Percentiles rank a stretch among this genome's conserved stretches.
phyloP scores from a whole-genome alignment of 2,888 invertebrate species.

The Drosophila sordidapex region DNA sequence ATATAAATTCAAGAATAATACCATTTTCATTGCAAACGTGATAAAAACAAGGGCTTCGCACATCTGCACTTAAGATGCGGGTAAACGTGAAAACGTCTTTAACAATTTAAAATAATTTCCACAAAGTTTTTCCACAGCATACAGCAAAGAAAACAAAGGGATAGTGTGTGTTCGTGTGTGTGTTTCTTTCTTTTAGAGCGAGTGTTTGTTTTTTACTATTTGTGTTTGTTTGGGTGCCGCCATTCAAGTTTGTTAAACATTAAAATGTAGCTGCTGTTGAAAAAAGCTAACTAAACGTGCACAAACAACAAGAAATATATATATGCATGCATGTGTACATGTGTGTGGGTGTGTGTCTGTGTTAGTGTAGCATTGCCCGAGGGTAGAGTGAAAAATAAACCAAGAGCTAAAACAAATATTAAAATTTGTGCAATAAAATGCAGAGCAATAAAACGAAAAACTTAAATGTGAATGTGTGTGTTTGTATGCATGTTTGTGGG shows the following conservation, averaged over 20 bases:
- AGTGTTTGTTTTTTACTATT: conserved; percentile 17
- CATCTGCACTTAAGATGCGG: conserved; percentile 11
- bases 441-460: conserved; percentile 60
- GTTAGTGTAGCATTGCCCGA: conserved; percentile 20
- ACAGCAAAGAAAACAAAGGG: conserved; percentile 21
- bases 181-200: background rate
- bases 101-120: conserved; percentile 61
- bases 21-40: conserved; percentile 22
- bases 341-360: conserved; percentile 7
- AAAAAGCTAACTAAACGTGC: conserved; percentile 63
- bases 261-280: conserved; percentile 56
- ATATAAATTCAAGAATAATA: conserved; percentile 25
- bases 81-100: conserved; percentile 18
- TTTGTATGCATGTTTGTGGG: conserved; percentile 2
- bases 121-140: conserved; percentile 39
- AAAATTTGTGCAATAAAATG: conserved; percentile 75
- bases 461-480: conserved; percentile 14
- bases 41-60: conserved; percentile 19
- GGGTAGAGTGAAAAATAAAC: conserved; percentile 63
- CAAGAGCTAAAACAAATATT: conserved; percentile 73
- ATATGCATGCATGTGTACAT: conserved; percentile 3
- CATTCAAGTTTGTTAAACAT: conserved; percentile 72
- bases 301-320: conserved; percentile 28
- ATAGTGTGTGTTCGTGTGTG: conserved; percentile 19
- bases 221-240: conserved; percentile 37